Conservation (phyloP, 92 coral and sea anemone species). For the Anthopleura xanthogrammica region DNA sequence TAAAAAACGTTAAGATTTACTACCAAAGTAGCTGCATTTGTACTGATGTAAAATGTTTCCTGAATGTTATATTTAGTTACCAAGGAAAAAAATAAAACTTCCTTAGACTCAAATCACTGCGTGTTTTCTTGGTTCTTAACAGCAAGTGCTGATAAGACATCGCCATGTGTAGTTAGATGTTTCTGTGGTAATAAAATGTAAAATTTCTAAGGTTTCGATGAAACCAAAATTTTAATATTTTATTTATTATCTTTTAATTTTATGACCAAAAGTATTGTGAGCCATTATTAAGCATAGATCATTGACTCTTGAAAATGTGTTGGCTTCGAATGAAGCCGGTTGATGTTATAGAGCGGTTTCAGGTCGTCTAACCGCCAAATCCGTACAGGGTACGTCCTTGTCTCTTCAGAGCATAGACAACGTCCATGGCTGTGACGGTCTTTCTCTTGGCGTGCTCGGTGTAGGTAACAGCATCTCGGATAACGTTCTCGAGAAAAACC, state of each 20-base stretch:
- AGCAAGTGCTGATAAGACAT: not conserved
- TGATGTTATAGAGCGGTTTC: not conserved
- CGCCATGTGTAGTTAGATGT: not conserved
- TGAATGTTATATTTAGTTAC: too few relatives aligned
- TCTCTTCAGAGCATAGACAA: slow-evolving; percentile 90
- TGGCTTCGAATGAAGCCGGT: slow-evolving; percentile 56
- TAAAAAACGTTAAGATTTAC: too few relatives aligned
- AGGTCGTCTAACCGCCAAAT: slow-evolving; percentile 68
- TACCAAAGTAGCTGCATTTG: too few relatives aligned
- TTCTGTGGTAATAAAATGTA: not conserved
- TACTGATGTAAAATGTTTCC: too few relatives aligned
- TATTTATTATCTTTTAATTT: too few relatives aligned
- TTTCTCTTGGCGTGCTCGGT: slow-evolving; percentile 97
- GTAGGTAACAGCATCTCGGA: slow-evolving; percentile 97
- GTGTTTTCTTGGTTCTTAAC: too few relatives aligned
- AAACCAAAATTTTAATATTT: too few relatives aligned
- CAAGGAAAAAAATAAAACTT: too few relatives aligned
- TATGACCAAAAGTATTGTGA: not conserved
- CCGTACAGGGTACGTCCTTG: slow-evolving; percentile 98
- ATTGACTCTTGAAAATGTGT: slow-evolving; percentile 57
- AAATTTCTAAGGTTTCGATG: too few relatives aligned
- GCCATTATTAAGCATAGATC: slow-evolving; percentile 11
- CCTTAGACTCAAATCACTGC: not conserved
- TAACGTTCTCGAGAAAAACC: slow-evolving; percentile 94
- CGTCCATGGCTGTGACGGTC: slow-evolving; percentile 99